Base-by-base conservation (phyloP, 2,888 invertebrate genomes). In the Sarcophaga subvicina region DNA sequence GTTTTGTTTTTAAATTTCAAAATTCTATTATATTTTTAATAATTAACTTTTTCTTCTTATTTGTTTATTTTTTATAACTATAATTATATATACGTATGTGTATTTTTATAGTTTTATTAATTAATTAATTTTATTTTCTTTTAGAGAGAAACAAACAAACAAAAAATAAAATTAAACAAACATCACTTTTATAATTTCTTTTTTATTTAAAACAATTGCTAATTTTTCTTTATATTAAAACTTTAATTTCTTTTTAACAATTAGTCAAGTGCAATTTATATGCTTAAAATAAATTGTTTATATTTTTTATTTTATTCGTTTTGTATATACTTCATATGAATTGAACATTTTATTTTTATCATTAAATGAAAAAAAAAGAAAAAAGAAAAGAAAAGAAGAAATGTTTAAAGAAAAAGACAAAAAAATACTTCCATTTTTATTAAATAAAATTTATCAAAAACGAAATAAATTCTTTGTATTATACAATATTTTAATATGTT, bases 371-470 rank as follows among this genome's bases (percentile, higher is more conserved):
- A 14, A 62, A 49, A 22, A 80, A 59, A 20, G 4, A 76, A 47
- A n/a, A 62, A 62, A 78, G 17, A 69, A 75, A 66, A 20, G 8
- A 37, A 2, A 10, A 37, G 37, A 37, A 8, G 37, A 37, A 37
- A 37, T 37, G 37, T 17, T 54, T 20, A 60, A 49, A 49, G 69
- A 78, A 87, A 87, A 87, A 87, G 81, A 87, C 81, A 84, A 79
- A n/a, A 49, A 75, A n/a, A 60, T 75, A 79, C 87, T 87, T 84
- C 87, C 87, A 87, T 87, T 87, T 83, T 83, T 83, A 67, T 79
- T 75, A 62, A 78, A 76, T 72, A 77, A 70, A 72, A 37, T 37
- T 37, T 37, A 37, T 8, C 54, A 87, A 67, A 4, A 70, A 22
- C 11, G 45, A 69, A 72, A 54, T 17, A 73, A 59, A 47, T 64